phyloP scores from a whole-genome alignment of 2,113 vertebrate species.

The Crotalus horridus region DNA sequence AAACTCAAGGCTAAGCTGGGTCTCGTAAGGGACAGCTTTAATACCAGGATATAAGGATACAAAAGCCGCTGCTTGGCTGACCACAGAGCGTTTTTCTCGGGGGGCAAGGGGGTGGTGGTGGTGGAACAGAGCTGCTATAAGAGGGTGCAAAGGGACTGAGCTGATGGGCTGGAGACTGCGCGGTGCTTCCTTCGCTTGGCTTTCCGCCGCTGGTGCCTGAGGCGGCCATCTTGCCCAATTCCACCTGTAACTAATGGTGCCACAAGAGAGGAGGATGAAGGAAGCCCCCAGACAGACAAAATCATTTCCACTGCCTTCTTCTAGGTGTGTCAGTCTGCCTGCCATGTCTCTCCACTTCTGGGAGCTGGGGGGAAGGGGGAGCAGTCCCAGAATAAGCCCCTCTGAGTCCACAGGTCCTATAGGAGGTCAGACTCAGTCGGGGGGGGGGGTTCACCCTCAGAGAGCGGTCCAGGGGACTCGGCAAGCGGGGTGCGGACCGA shows the following conservation, averaged over 20 bases:
- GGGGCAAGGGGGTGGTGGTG: not conserved
- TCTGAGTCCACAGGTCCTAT: not conserved
- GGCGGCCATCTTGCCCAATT: constrained; percentile 20
- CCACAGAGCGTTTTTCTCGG: not conserved
- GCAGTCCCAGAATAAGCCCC: not conserved
- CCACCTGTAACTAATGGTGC: constrained; percentile 30
- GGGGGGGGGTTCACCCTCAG: not conserved
- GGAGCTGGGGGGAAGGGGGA: too few relatives aligned
- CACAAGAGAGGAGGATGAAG: constrained; percentile 27
- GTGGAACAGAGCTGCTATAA: not conserved
- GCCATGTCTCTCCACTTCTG: not conserved
- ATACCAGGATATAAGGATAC: not conserved
- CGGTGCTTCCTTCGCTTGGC: not conserved
- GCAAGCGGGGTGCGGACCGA: not conserved
- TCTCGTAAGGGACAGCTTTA: constrained; percentile 32
- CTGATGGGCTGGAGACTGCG: not conserved
- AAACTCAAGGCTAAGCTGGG: constrained; percentile 38
- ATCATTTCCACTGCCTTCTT: too few relatives aligned
- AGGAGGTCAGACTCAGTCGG: not conserved
- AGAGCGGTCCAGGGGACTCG: not conserved
- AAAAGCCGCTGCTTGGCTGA: not conserved
- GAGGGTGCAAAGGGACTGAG: not conserved
- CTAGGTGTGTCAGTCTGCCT: not conserved
- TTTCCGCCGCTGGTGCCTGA: not conserved
- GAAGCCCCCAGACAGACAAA: not conserved